These are phyloP conservation scores for Tenualosa ilisha DNA, from an alignment of 2,797 vertebrate genomes.

Conservation along the genomic window DNA sequence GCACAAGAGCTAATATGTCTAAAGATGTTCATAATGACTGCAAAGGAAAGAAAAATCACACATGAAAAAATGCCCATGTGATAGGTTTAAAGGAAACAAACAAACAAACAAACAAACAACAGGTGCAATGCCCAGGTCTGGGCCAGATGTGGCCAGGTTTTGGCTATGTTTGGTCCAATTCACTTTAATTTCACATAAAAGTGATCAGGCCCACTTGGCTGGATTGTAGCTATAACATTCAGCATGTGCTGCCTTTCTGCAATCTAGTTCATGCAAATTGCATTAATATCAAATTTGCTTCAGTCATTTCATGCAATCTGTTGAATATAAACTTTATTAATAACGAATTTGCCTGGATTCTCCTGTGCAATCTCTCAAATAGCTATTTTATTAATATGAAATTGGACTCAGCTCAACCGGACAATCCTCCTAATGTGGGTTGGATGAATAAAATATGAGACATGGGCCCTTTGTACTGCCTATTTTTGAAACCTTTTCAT, in stretches of 20 bases:
- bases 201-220: neutral
- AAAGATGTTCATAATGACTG: neutral
- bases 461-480: neutral
- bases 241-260: neutral
- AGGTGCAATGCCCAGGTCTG: neutral
- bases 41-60: neutral
- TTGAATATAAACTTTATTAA: constrained; percentile 26
- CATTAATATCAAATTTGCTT: constrained; percentile 13
- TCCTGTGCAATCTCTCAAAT: constrained; percentile 16
- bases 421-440: constrained; percentile 10
- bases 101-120: neutral
- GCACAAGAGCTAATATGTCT: neutral
- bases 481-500: constrained; percentile 17
- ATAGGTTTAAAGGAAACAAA: neutral
- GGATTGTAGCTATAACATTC: neutral
- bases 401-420: constrained; percentile 6
- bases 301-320: constrained; percentile 16
- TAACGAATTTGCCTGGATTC: neutral
- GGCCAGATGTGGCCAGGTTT: neutral
- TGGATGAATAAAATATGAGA: constrained; percentile 23
- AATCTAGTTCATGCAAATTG: constrained; percentile 5
- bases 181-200: neutral
- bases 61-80: neutral
- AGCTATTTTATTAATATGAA: neutral
- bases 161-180: neutral